phyloP scores from a whole-genome alignment of 1,140 invertebrate species.

The Ceratoteleas bidentatus region DNA sequence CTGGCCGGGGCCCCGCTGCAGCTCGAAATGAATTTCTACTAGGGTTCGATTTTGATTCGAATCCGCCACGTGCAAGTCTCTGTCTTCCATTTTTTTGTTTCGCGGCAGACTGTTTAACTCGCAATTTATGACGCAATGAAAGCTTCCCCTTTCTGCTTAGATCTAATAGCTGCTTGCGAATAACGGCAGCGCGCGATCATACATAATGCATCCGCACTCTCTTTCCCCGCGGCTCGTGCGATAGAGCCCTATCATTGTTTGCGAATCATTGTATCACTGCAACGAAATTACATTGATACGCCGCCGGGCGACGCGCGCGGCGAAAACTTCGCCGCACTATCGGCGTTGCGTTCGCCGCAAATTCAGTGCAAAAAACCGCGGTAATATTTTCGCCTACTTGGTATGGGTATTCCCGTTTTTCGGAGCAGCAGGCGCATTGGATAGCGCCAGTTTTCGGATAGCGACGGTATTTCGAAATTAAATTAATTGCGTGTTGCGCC shows the following conservation, averaged over 20 bases:
- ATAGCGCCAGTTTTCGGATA: not conserved
- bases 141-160: slow-evolving; percentile 32
- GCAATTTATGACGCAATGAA: slow-evolving; percentile 52
- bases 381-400: slow-evolving; percentile 23
- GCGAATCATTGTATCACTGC: slow-evolving; percentile 75
- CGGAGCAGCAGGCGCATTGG: not conserved
- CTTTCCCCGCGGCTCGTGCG: slow-evolving; percentile 35
- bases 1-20: no score
- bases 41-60: slow-evolving; percentile 3
- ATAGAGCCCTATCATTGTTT: slow-evolving; percentile 75
- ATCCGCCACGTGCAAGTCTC: not conserved
- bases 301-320: slow-evolving; percentile 34
- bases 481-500: not conserved
- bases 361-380: slow-evolving; percentile 18
- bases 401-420: slow-evolving; percentile 21
- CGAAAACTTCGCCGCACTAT: slow-evolving; percentile 56
- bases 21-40: no score
- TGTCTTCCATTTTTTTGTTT: not conserved
- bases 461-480: slow-evolving; percentile 3
- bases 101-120: slow-evolving; percentile 21
- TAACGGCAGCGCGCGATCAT: slow-evolving; percentile 62
- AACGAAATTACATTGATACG: slow-evolving; percentile 70
- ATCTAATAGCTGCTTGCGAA: slow-evolving; percentile 56
- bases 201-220: slow-evolving; percentile 71
- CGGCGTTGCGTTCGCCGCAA: slow-evolving; percentile 20